Evolutionary conservation across 1,140 invertebrate genomes (phyloP).

Genomic region (Cyphomyrmex costatus): DNA sequence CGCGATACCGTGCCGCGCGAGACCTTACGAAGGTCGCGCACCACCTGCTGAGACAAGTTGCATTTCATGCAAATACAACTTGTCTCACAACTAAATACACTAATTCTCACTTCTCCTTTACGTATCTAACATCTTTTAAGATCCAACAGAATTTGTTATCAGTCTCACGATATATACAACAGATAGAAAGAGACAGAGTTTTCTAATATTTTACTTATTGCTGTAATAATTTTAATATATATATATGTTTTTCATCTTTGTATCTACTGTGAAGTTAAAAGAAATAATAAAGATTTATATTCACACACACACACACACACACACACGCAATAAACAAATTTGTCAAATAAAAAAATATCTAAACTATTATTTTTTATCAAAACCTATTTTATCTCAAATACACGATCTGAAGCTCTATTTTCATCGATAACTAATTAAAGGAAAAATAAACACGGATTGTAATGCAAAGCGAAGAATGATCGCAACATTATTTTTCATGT

Average conservation of each 20-base stretch:
- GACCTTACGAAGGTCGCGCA: slow-evolving; percentile 81
- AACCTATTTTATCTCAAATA: neutral
- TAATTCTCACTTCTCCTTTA: neutral
- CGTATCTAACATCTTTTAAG: neutral
- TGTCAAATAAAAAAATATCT: slow-evolving; percentile 5
- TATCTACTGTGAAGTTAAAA: neutral
- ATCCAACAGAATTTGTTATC: neutral
- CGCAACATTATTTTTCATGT: slow-evolving; percentile 5
- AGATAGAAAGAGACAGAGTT: no score
- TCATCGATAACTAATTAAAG: neutral
- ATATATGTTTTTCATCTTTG: neutral
- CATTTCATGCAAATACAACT: slow-evolving; percentile 34
- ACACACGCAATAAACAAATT: neutral
- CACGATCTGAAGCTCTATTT: neutral
- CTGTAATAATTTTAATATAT: neutral
- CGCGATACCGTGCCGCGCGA: slow-evolving; percentile 68
- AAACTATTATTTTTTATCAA: neutral
- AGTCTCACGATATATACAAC: neutral
- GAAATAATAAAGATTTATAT: neutral
- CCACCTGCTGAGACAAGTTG: slow-evolving; percentile 75
- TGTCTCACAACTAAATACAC: neutral
- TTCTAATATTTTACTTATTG: slow-evolving; percentile 8
- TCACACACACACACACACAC: no score
- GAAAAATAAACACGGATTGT: neutral
- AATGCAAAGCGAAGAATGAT: neutral